Base-by-base conservation (phyloP, 2,797 vertebrate genomes). In the Cottoperca gobio region DNA sequence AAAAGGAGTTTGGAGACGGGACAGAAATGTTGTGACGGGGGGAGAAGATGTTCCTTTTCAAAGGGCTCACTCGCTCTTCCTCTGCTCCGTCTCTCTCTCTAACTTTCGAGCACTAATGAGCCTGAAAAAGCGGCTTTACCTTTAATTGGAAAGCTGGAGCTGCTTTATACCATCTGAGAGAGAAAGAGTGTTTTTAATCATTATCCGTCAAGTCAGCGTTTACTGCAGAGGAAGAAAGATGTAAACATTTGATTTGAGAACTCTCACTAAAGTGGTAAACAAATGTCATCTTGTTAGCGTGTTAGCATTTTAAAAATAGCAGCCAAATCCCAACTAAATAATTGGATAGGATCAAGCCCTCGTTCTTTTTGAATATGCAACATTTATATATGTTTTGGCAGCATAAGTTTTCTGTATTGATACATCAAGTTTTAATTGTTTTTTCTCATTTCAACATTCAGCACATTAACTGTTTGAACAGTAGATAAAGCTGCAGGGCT, bases 91-190 rank as follows among this genome's bases (percentile, higher is more conserved):
- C 49, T 69, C 62, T 59, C 16, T 68, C 9, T 49, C 52, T 2
- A 67, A 31, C 67, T 59, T 69, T 60, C 39, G 4, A 11, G 45
- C 45, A 64, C 58, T 89, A 86, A 85, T 83, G 76, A 80, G 73
- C 61, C 61, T 66, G 43, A 73, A 79, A 71, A 76, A 33, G 9
- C 2, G 23, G 45, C 40, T 60, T 74, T 76, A 71, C 64, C 75
- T 70, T 73, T 76, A 82, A 80, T 80, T 79, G 76, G 76, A 71
- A 66, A 66, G 78, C 69, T 28, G 26, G 16, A 19, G 67, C 54
- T 67, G 35, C 59, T 83, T 64, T 6, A 50, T 52, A 53, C 43
- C 17, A 14, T 42, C 13, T 17, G 6, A 23, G 17, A 46, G 21
- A 6, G 11, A 45, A 6, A 19, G 11, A 16, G 2, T 4, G 33